A percentile compares a stretch with the other conserved stretches of the same genome.
Conservation (phyloP, 2,888 invertebrate genomes). For the Stomorhina lunata region DNA sequence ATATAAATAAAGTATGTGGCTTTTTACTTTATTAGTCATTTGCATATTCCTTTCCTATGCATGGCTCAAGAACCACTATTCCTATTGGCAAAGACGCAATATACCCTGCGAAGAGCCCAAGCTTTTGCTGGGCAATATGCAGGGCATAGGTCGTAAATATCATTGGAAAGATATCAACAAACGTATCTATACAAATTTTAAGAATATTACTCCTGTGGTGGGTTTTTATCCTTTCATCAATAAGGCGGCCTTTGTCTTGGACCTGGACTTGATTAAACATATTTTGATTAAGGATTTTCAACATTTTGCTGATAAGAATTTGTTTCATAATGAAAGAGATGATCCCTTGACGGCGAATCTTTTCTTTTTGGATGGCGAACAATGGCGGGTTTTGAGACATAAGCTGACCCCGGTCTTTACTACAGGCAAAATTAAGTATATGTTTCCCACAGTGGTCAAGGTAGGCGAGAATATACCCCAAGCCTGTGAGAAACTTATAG, state of each 20-base stretch:
- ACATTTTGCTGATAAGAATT: slow-evolving; percentile 77
- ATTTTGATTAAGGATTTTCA: slow-evolving; percentile 75
- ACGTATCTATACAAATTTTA: slow-evolving; percentile 55
- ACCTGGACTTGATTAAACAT: slow-evolving; percentile 70
- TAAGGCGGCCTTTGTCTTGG: slow-evolving; percentile 70
- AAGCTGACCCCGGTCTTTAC: slow-evolving; percentile 79
- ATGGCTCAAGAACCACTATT: slow-evolving; percentile 39
- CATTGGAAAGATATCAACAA: slow-evolving; percentile 67
- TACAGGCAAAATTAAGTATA: slow-evolving; percentile 73
- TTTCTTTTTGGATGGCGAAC: slow-evolving; percentile 75
- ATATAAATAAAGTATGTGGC: too few relatives aligned
- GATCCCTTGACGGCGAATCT: slow-evolving; percentile 78
- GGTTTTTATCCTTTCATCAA: slow-evolving; percentile 74
- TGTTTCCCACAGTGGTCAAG: slow-evolving; percentile 69
- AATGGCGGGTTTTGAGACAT: slow-evolving; percentile 79
- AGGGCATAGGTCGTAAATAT: slow-evolving; percentile 51
- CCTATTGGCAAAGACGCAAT: slow-evolving; percentile 58
- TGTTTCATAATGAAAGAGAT: slow-evolving; percentile 74
- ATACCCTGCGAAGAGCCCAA: slow-evolving; percentile 57
- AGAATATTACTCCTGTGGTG: slow-evolving; percentile 66
- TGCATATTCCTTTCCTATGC: too few relatives aligned
- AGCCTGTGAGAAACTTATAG: slow-evolving; percentile 58
- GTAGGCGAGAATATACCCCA: slow-evolving; percentile 69
- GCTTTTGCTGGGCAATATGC: slow-evolving; percentile 50
- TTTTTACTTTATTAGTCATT: too few relatives aligned